A percentile compares a stretch with the other conserved stretches of the same genome.
These are phyloP conservation scores for Cossypha heuglini DNA, from an alignment of 2,797 vertebrate species.

Conservation along the genomic window DNA sequence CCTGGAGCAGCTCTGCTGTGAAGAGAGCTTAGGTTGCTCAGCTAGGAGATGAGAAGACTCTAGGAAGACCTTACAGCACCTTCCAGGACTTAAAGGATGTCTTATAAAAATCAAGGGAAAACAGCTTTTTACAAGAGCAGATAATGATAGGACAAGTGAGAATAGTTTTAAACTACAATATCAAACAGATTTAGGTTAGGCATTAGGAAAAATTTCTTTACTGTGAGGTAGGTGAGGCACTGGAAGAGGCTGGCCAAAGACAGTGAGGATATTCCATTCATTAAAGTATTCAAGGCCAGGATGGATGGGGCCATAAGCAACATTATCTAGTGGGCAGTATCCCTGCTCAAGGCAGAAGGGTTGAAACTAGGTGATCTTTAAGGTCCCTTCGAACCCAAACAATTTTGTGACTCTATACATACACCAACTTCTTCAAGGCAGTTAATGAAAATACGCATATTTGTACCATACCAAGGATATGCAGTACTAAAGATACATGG, in stretches of 20 bases:
- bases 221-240: neutral
- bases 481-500: accelerated
- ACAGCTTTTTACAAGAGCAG: neutral
- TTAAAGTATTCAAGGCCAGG: neutral
- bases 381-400: neutral
- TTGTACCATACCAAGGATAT: neutral
- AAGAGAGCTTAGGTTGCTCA: neutral
- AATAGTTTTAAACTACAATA: neutral
- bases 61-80: neutral
- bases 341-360: neutral
- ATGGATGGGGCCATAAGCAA: neutral
- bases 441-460: neutral
- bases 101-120: neutral
- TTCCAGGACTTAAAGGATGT: neutral
- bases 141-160: neutral
- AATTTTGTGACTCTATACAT: neutral
- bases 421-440: neutral
- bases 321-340: neutral
- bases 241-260: neutral
- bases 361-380: neutral
- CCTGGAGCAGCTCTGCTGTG: neutral
- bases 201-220: neutral
- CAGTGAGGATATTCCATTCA: neutral
- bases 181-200: neutral
- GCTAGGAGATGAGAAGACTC: neutral